Base-by-base conservation (phyloP, 2,113 vertebrate genomes). In the Dolichallabes microphthalmus region DNA sequence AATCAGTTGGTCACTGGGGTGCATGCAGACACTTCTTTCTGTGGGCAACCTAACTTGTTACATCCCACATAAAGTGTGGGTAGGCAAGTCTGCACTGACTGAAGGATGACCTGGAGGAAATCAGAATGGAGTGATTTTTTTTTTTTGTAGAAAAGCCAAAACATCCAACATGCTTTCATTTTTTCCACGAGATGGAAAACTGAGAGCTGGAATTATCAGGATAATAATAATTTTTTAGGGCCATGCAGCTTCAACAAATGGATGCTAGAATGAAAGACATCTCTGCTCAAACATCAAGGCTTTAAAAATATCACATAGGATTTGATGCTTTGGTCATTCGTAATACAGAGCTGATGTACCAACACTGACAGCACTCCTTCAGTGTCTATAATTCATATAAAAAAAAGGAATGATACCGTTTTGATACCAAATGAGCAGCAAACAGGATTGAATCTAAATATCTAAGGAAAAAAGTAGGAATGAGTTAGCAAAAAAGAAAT, bases 1-100 rank as follows among this genome's bases (percentile, higher is more conserved):
- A 75, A 50, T 66, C 25, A 20, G 19, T 55, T 19, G 2, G 61
- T 52, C 22, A 52, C 45, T 30, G 20, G 45, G 63, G 61, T 32
- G n/a, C 66, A 71, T 82, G 66, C 81, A 71, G 50, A 52, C 81
- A 20, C 66, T 52, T 53, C 50, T 55, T 19, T 63, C 25, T 22
- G 39, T 52, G 45, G 45, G 13, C 11, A 25, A 12, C 11, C 50
- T 4, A 35, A 30, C 52, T 22, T 9, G 25, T 55, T 11, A 30
- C 6, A 30, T 35, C 25, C 45, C 11, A 3, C 19, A 35, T 13
- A 77, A 19, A 20, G 52, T 14, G 14, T 14, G 57, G 19, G 30
- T 22, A 22, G 60, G 32, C 19, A 60, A 35, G 52, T 58, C 25
- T 45, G 45, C 76, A 79, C 76, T 35, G 19, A 39, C 76, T 39